These are phyloP conservation scores for Miopithecus talapoin DNA, from an alignment of 2,797 vertebrate genomes.

Conservation along the genomic window DNA sequence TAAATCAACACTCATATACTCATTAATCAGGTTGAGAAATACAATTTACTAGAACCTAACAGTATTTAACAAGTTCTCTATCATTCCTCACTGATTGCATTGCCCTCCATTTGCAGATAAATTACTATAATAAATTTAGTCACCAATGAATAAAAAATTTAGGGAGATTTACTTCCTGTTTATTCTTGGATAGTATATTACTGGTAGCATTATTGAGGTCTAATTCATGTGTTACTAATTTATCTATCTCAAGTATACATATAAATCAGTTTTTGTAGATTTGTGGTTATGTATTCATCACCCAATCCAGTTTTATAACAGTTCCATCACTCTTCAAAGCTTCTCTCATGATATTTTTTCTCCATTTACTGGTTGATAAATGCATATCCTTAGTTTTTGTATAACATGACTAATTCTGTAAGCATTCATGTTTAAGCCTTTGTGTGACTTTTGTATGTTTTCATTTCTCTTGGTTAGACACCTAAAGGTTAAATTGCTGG, in stretches of 20 bases:
- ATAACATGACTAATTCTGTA: background rate
- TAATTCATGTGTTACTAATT: background rate
- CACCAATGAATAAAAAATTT: background rate
- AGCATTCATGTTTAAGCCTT: background rate
- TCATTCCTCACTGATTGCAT: background rate
- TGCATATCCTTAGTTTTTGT: background rate
- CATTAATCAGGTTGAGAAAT: background rate
- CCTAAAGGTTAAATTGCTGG: background rate
- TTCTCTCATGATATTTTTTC: background rate
- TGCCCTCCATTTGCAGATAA: background rate
- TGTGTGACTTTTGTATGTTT: background rate
- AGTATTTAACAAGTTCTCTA: background rate
- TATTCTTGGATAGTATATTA: background rate
- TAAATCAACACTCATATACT: background rate
- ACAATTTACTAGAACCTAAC: background rate
- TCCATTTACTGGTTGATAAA: background rate
- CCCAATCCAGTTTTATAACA: background rate
- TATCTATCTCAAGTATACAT: background rate
- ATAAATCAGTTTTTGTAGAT: background rate
- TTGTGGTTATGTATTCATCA: background rate
- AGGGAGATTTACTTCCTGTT: background rate
- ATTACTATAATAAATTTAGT: background rate
- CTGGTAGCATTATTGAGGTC: background rate
- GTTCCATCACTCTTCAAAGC: background rate
- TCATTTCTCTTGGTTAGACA: background rate